Evolutionary conservation across 92 coral and sea anemone genomes (phyloP).

Genomic region (Desmophyllum pertusum): DNA sequence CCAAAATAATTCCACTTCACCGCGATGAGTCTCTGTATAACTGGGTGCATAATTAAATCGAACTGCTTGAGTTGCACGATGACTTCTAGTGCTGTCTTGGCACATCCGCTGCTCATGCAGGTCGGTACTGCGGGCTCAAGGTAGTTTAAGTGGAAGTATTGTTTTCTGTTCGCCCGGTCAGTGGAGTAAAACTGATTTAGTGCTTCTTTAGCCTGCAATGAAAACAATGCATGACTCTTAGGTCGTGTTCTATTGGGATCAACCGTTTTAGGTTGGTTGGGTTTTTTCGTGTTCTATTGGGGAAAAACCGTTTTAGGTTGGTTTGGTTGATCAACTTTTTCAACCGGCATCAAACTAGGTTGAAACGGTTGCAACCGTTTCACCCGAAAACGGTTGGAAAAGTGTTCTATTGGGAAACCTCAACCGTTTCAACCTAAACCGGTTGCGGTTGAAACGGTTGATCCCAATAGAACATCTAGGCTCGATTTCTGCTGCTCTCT

Average conservation of each 20-base stretch:
- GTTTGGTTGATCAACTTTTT: too few relatives aligned
- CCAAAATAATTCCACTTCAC: constrained; percentile 96
- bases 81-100: constrained; percentile 88
- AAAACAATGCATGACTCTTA: neutral
- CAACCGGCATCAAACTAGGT: too few relatives aligned
- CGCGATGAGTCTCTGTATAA: constrained; percentile 88
- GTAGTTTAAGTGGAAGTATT: constrained; percentile 84
- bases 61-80: constrained; percentile 91
- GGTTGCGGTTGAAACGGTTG: too few relatives aligned
- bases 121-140: constrained; percentile 91
- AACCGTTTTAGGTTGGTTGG: too few relatives aligned
- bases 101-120: constrained; percentile 89
- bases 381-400: too few relatives aligned
- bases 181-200: constrained; percentile 90
- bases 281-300: too few relatives aligned
- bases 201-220: constrained; percentile 77
- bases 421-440: too few relatives aligned
- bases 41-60: constrained; percentile 97
- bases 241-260: neutral
- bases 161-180: constrained; percentile 94
- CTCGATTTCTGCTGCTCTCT: too few relatives aligned
- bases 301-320: too few relatives aligned
- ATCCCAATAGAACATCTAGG: too few relatives aligned
- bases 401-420: too few relatives aligned
- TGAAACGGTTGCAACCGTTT: too few relatives aligned